Base-by-base conservation (phyloP, 1,140 invertebrate genomes). In the Berghia stephanieae region DNA sequence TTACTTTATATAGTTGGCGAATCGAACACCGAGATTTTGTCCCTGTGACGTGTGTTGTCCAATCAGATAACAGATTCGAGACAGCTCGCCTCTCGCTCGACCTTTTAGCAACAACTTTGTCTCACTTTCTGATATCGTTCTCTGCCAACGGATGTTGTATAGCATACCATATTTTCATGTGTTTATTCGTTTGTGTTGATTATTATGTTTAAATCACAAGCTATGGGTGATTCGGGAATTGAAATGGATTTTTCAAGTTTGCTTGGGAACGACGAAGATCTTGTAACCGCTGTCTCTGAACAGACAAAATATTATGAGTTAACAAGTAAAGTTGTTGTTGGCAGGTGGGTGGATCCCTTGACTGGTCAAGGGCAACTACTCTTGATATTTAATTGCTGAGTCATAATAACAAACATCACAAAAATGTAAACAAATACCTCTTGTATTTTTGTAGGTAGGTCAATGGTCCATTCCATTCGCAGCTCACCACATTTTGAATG, bases 301-400 rank as follows among this genome's bases (percentile, higher is more conserved):
- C 60, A 76, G 49, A 40, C 60, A 18, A 18, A 52, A 5, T 76
- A 36, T 52, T 76, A 76, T 38, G 74, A 76, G n/a, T 44, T 76
- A 34, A 76, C 67, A 67, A 76, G 74, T 44, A 76, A 76, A 76
- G 63, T 76, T 76, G 60, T 76, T 34, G 74, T 68, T 34, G 74
- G 74, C 49, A 76, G 74, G 74, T 76, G 57, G 74, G 74, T 66
- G 57, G 46, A 46, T 36, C 63, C 74, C 42, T 1, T 55, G 8
- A 10, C 46, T 13, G 10, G 10, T 49, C n/a, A 49, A 49, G 10
- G 46, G 10, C 46, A 13, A n/a, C 46, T 10, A 49, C 10, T n/a
- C n/a, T 13, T 10, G n/a, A 13, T 49, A 49, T 49, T 49, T 49
- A n/a, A 13, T 13, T 10, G 46, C n/a, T 49, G 46, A 13, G 10